These are phyloP conservation scores for Mixornis gularis DNA, from an alignment of 2,113 vertebrate genomes.

Conservation along the genomic window DNA sequence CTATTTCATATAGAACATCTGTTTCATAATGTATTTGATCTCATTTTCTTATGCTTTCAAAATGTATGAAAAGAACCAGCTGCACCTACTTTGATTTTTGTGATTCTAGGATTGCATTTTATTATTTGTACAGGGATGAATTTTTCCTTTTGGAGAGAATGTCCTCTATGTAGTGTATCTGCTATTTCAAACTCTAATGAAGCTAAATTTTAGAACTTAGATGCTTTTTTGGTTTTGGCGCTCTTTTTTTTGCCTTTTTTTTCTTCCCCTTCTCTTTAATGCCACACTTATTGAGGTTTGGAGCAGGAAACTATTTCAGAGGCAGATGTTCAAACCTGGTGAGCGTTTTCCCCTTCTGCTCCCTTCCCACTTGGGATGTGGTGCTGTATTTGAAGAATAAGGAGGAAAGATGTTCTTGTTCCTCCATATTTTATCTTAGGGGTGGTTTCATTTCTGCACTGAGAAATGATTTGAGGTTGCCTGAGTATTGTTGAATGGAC, in stretches of 20 bases:
- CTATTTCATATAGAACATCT: not conserved
- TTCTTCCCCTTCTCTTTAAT: too few relatives aligned
- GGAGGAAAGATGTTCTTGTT: not conserved
- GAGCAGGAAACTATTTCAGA: not conserved
- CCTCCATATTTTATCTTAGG: not conserved
- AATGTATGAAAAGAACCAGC: not conserved
- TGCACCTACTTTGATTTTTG: not conserved
- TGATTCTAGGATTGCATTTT: not conserved
- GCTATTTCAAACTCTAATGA: not conserved
- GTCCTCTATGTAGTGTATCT: not conserved
- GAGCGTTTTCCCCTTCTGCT: not conserved
- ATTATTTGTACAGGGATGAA: not conserved
- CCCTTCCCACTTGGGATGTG: not conserved
- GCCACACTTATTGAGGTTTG: not conserved
- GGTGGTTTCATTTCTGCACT: not conserved
- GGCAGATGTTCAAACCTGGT: not conserved
- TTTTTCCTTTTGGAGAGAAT: not conserved
- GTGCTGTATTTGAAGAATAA: not conserved
- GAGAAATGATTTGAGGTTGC: not conserved
- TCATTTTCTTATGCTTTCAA: not conserved
- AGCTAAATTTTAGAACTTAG: not conserved
- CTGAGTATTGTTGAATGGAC: not conserved
- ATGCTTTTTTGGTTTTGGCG: not conserved
- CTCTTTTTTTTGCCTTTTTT: too few relatives aligned
- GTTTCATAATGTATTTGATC: not conserved